phyloP scores from a whole-genome alignment of 1,140 invertebrate species.

The Papilio glaucus region DNA sequence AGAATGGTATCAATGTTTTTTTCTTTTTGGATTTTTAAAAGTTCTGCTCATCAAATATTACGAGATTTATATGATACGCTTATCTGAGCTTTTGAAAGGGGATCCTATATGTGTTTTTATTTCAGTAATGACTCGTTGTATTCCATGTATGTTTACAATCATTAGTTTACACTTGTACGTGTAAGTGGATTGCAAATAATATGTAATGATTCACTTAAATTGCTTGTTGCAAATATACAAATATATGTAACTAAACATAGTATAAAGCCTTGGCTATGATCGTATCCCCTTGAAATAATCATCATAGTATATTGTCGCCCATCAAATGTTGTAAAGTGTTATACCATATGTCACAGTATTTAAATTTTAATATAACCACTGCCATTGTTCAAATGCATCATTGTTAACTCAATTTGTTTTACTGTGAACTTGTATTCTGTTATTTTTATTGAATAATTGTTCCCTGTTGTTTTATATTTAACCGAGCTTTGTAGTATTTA shows the following conservation, averaged over 20 bases:
- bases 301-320: not conserved
- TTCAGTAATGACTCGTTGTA: not conserved
- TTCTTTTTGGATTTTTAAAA: constrained; percentile 12
- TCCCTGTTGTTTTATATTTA: constrained; percentile 62
- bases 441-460: constrained; percentile 41
- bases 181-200: not conserved
- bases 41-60: not conserved
- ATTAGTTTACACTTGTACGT: not conserved
- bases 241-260: too few relatives aligned
- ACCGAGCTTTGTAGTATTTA: constrained; percentile 62
- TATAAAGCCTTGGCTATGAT: not conserved
- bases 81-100: constrained; percentile 8
- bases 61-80: constrained; percentile 20
- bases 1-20: not conserved
- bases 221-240: not conserved
- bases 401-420: constrained; percentile 43
- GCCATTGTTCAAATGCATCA: constrained; percentile 28
- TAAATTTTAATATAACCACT: not conserved
- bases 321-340: not conserved
- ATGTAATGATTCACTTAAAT: not conserved
- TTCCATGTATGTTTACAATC: not conserved
- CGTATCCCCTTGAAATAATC: not conserved
- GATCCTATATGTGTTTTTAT: not conserved
- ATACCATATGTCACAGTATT: too few relatives aligned
- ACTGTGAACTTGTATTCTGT: constrained; percentile 24